Evolutionary conservation across 2,888 invertebrate species (phyloP).

Genomic region (Lochmaea crataegi): DNA sequence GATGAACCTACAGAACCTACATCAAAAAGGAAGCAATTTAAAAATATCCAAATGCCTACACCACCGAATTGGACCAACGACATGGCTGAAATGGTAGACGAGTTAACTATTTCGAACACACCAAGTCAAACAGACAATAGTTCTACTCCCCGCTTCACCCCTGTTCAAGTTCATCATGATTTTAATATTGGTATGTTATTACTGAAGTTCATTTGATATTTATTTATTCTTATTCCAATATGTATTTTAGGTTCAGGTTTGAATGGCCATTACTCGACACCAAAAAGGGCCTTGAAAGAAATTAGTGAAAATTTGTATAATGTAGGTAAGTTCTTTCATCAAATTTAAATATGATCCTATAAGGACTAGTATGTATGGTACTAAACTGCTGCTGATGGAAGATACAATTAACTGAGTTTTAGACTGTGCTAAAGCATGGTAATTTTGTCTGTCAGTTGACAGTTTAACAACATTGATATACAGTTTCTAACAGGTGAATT

Average conservation of each 20-base stretch:
- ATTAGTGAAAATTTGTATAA: neutral
- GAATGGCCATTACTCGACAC: neutral
- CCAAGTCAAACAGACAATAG: neutral
- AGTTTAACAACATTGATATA: no score
- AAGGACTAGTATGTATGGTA: no score
- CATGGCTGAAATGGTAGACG: conserved; percentile 4
- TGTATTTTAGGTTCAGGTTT: neutral
- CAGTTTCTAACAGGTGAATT: no score
- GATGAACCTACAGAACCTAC: neutral
- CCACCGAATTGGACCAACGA: conserved; percentile 15
- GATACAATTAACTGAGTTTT: no score
- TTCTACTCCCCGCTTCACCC: neutral
- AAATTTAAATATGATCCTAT: no score
- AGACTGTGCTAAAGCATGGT: no score
- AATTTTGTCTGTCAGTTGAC: no score
- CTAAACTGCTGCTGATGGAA: no score
- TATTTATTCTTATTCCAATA: neutral
- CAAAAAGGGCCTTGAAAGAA: neutral
- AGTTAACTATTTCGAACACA: neutral
- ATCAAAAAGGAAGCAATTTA: conserved; percentile 8
- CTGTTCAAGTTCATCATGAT: neutral
- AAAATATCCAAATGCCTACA: conserved; percentile 7
- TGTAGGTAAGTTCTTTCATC: neutral
- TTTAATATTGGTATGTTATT: neutral
- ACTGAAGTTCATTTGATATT: neutral